Evolutionary conservation across 2,797 vertebrate species (phyloP).

Genomic region (Ataeniobius toweri): DNA sequence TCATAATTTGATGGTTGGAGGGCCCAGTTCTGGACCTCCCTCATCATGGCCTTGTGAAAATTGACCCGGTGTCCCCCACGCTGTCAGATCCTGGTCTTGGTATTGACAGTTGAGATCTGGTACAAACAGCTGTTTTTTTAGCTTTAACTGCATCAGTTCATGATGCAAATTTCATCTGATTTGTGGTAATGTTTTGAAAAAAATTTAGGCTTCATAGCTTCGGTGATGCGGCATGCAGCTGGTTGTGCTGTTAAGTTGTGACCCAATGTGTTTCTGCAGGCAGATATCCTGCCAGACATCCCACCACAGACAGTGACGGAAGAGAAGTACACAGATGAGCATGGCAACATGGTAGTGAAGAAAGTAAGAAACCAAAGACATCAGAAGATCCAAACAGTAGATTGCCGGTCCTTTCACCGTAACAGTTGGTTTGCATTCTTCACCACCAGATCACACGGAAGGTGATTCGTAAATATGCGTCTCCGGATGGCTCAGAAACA

Average conservation of each 20-base stretch:
- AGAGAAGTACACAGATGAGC: constrained; percentile 92
- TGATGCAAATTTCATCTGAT: too few species aligned
- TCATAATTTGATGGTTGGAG: too few species aligned
- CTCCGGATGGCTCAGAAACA: constrained; percentile 86
- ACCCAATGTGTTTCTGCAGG: constrained; percentile 74
- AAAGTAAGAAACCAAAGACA: constrained; percentile 80
- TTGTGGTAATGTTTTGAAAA: too few species aligned
- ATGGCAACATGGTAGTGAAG: constrained; percentile 92
- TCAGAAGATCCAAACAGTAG: background rate
- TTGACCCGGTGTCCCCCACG: too few species aligned
- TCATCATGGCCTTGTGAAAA: too few species aligned
- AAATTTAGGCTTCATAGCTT: background rate
- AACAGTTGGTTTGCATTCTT: background rate
- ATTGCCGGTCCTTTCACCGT: background rate
- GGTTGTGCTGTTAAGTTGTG: background rate
- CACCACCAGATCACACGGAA: constrained; percentile 88
- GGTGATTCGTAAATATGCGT: constrained; percentile 88
- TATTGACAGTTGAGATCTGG: too few species aligned
- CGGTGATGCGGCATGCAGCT: too few species aligned
- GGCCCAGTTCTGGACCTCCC: too few species aligned
- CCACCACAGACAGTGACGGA: constrained; percentile 90
- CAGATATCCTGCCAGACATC: constrained; percentile 89
- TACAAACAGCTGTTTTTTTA: too few species aligned
- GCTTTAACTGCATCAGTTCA: too few species aligned
- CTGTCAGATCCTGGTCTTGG: too few species aligned